Conservation (phyloP, 2,888 invertebrate genomes). For the Scaeva pyrastri region DNA sequence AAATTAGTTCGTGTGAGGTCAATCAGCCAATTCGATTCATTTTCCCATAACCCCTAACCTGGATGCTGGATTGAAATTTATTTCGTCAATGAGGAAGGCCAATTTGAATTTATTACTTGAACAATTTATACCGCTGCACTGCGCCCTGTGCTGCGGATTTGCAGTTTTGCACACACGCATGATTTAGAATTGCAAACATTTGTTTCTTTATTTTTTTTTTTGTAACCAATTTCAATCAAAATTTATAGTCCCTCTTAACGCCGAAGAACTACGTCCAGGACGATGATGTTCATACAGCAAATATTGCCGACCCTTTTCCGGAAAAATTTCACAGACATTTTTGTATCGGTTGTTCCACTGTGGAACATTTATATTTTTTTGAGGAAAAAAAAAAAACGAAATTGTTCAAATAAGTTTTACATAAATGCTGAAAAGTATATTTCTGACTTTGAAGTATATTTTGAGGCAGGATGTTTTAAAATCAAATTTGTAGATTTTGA, state of each 20-base stretch:
- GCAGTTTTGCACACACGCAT: constrained; percentile 10
- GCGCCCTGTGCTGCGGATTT: neutral
- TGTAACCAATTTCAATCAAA: constrained; percentile 14
- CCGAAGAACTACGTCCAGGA: neutral
- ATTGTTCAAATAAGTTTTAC: neutral
- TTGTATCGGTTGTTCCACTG: neutral
- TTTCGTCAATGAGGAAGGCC: constrained; percentile 25
- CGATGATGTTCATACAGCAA: too few relatives aligned
- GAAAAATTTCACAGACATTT: neutral
- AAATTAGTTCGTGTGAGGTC: constrained; percentile 5
- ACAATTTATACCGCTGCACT: neutral
- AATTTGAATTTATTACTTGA: constrained; percentile 7
- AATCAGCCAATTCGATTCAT: neutral
- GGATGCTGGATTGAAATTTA: constrained; percentile 46
- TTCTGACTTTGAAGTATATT: too few relatives aligned
- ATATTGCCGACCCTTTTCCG: constrained; percentile 23
- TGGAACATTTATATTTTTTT: neutral
- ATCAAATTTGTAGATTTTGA: too few relatives aligned
- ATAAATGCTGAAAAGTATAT: too few relatives aligned
- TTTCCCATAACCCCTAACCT: constrained; percentile 62
- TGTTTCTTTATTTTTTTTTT: neutral
- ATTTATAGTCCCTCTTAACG: neutral
- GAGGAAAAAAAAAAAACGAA: neutral
- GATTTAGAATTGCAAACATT: neutral
- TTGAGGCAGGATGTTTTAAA: too few relatives aligned